Evolutionary conservation across 2,797 vertebrate genomes (phyloP).

Genomic region (Oreortyx pictus): DNA sequence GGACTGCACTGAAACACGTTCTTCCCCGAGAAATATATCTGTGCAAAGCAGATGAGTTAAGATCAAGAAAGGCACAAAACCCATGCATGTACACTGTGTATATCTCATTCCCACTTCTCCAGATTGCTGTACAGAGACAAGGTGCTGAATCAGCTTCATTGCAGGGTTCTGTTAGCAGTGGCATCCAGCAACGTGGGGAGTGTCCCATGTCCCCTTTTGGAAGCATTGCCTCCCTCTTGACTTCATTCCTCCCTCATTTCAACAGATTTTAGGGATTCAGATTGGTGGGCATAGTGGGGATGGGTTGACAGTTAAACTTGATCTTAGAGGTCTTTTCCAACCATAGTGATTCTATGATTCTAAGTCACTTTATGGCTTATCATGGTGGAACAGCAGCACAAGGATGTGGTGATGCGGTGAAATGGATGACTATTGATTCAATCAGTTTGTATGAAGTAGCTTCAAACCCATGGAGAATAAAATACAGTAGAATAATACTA

Average conservation of each 20-base stretch:
- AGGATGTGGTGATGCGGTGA: fast-evolving
- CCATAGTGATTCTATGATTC: too few relatives aligned
- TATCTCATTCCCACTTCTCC: neutral
- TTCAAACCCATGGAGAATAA: neutral
- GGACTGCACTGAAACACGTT: neutral
- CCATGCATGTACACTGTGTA: fast-evolving
- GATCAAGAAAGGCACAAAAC: neutral
- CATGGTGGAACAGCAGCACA: neutral
- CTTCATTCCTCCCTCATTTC: neutral
- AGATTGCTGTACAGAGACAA: too few relatives aligned
- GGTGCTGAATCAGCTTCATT: neutral
- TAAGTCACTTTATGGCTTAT: neutral
- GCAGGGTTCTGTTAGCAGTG: neutral
- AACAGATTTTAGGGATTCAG: neutral
- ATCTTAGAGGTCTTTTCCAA: too few relatives aligned
- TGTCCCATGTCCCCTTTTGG: neutral
- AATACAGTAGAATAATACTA: neutral
- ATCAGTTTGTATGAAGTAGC: neutral
- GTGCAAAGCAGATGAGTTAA: neutral
- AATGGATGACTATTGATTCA: fast-evolving
- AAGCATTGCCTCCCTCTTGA: neutral
- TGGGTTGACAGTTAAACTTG: too few relatives aligned
- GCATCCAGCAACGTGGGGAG: neutral
- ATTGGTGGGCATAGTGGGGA: too few relatives aligned
- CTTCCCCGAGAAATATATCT: fast-evolving